Base-by-base conservation (phyloP, 2,113 vertebrate genomes). In the Lutjanus erythropterus region DNA sequence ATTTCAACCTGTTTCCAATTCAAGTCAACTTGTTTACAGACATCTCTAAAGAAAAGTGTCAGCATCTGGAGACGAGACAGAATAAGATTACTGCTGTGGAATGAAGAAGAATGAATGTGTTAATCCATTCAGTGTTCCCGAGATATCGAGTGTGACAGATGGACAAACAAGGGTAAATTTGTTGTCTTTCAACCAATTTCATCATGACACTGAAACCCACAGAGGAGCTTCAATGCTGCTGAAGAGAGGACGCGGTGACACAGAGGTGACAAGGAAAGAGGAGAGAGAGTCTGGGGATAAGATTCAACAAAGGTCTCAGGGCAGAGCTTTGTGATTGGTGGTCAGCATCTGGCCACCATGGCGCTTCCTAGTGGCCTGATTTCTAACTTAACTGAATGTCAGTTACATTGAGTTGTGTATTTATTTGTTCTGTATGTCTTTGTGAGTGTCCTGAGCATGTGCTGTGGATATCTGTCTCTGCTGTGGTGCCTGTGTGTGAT, bases 121-220 rank as follows among this genome's bases (percentile, higher is more conserved):
- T 85, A 87, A 88, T 88, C 81, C 81, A 27, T 56, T 86, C 78
- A 69, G 71, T 3, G 33, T 59, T 61, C 29, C 56, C 35, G 80
- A 82, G 59, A 86, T 77, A 83, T 85, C n/a, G 50, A 18, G 68
- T 56, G 58, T 85, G 90, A 84, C 86, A 87, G 74, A 82, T 49
- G 75, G 80, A 87, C 88, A 80, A 87, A 88, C 78, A 64, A 47
- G 78, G 53, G 19, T 68, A 75, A 87, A 89, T 59, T 71, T 80
- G 78, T 86, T 82, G 88, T 90, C 84, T 91, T 90, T 91, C 88
- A 78, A 82, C 74, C 76, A 53, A 52, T 91, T 90, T 86, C 86
- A 87, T 90, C 88, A 90, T 84, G 80, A 61, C 68, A 31, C 77
- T 35, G 31, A 70, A 80, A 53, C 70, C 77, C 50, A 11, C 75